A percentile compares a stretch with the other conserved stretches of the same genome.
Conservation (phyloP, 2,888 invertebrate genomes). For the Blomia tropicalis region DNA sequence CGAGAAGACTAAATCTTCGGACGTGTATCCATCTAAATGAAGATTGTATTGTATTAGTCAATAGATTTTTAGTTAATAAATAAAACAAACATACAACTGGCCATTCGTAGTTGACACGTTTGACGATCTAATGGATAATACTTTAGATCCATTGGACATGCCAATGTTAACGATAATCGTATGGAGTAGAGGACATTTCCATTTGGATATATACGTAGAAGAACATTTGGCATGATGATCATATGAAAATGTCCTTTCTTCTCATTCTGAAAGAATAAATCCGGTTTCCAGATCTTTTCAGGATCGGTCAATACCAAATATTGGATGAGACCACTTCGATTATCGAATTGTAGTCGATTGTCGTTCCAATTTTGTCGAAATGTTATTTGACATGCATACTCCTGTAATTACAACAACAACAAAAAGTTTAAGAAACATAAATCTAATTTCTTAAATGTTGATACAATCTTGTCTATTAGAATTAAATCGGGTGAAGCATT, state of each 20-base stretch:
- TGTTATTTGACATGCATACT: conserved; percentile 92
- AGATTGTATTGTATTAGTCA: conserved; percentile 26
- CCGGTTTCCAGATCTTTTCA: conserved; percentile 94
- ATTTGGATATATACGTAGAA: conserved; percentile 85
- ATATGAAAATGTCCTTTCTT: conserved; percentile 86
- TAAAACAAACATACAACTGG: conserved; percentile 65
- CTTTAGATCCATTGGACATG: conserved; percentile 94
- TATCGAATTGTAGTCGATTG: conserved; percentile 46
- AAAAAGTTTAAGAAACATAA: neutral
- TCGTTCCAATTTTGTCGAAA: conserved; percentile 95
- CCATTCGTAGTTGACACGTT: conserved; percentile 82
- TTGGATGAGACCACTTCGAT: conserved; percentile 32
- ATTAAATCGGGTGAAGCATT: too few species aligned
- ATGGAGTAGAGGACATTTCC: conserved; percentile 92
- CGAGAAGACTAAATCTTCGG: conserved; percentile 81
- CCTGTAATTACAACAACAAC: conserved; percentile 36
- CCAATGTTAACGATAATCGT: conserved; percentile 79
- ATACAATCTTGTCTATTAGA: too few species aligned
- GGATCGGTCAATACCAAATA: conserved; percentile 84
- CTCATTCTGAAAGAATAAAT: conserved; percentile 92
- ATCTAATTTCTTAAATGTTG: too few species aligned
- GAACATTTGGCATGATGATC: conserved; percentile 93
- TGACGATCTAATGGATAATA: conserved; percentile 90
- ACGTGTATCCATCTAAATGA: conserved; percentile 84
- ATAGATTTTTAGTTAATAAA: conserved; percentile 26